Conservation (phyloP, 1,140 invertebrate genomes). For the Temnothorax curvispinosus region DNA sequence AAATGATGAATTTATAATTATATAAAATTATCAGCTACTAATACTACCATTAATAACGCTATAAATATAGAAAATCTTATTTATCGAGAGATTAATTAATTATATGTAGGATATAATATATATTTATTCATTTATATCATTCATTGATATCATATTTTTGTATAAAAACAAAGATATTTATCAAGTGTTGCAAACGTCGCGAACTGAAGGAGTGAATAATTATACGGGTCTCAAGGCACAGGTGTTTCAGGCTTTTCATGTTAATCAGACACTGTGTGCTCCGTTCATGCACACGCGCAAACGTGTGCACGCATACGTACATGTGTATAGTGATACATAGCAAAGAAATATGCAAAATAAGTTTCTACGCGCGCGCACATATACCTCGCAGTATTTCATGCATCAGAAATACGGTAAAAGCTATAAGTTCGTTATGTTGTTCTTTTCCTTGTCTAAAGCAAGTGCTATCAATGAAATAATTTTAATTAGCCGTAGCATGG, state of each 20-base stretch:
- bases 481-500: slow-evolving; percentile 75
- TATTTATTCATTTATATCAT: background rate
- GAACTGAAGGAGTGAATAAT: slow-evolving; percentile 63
- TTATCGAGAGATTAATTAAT: background rate
- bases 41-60: background rate
- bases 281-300: slow-evolving; percentile 57
- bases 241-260: slow-evolving; percentile 83
- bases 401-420: slow-evolving; percentile 76
- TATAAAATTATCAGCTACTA: background rate
- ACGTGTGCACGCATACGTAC: background rate
- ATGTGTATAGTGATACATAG: slow-evolving; percentile 18
- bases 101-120: background rate
- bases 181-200: slow-evolving; percentile 24
- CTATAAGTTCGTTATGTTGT: slow-evolving; percentile 68
- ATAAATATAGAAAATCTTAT: background rate
- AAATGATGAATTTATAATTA: background rate
- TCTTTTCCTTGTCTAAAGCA: slow-evolving; percentile 52
- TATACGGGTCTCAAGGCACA: slow-evolving; percentile 71
- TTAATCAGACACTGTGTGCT: slow-evolving; percentile 80
- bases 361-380: slow-evolving; percentile 66
- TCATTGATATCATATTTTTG: background rate
- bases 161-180: slow-evolving; percentile 17
- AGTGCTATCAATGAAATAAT: slow-evolving; percentile 72
- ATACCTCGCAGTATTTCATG: slow-evolving; percentile 72
- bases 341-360: slow-evolving; percentile 75